A percentile compares a stretch with the other conserved stretches of the same genome.
Evolutionary conservation across 2,113 vertebrate genomes (phyloP).

Genomic region (Percina caprodes): DNA sequence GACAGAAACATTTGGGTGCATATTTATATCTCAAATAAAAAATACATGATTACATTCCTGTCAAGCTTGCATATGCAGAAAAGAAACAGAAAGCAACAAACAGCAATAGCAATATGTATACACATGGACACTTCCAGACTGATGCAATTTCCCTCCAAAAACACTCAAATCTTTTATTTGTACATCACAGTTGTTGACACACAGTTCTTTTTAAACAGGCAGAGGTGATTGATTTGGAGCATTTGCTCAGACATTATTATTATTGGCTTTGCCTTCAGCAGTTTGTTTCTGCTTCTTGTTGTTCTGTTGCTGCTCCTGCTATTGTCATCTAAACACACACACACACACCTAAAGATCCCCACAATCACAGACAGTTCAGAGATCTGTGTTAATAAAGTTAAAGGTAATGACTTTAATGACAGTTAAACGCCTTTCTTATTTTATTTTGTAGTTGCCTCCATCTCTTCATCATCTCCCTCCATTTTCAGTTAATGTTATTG

Average conservation of each 20-base stretch:
- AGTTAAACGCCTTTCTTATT: neutral
- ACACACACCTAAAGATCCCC: neutral
- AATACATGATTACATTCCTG: neutral
- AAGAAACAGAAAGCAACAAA: neutral
- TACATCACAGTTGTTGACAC: neutral
- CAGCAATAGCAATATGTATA: no score
- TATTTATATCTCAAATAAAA: neutral
- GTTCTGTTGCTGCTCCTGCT: neutral
- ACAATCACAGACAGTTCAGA: constrained; percentile 19
- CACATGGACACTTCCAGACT: neutral
- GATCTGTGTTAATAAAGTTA: constrained; percentile 2
- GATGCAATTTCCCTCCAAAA: neutral
- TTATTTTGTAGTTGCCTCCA: neutral
- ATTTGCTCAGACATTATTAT: constrained; percentile 21
- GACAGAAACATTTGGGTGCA: neutral
- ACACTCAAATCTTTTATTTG: neutral
- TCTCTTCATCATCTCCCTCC: neutral
- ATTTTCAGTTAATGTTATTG: neutral
- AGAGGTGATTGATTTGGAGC: constrained; percentile 27
- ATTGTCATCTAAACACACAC: constrained; percentile 8
- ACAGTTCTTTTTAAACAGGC: constrained; percentile 7
- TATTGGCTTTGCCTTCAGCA: constrained; percentile 32
- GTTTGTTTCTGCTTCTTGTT: constrained; percentile 10
- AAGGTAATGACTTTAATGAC: constrained; percentile 24
- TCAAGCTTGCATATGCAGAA: neutral